Base-by-base conservation (phyloP, 2,797 vertebrate species). In the Gymnothorax reevesii region DNA sequence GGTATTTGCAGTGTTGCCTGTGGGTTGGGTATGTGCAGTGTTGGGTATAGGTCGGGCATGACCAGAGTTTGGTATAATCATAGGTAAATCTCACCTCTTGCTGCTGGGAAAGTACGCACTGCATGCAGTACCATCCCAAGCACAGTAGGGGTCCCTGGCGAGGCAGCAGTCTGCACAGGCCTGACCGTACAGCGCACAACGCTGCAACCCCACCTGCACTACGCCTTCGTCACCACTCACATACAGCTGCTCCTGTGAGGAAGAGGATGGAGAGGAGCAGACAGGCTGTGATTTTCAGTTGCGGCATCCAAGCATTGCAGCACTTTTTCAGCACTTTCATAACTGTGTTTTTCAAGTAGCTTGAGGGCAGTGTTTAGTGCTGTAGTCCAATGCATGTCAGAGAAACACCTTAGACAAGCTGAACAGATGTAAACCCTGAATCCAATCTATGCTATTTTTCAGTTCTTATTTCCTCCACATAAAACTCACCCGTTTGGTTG, bases 121-220 rank as follows among this genome's bases (percentile, higher is more conserved):
- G 82, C 97, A 97, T 90, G 90, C 89, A 88, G 88, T 91, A 4
- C 96, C 89, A 7, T 97, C 95, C 97, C 97, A 97, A 91, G 95
- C 95, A 83, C 97, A 97, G 92, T 97, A 97, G 0, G 97, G 97
- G 89, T 97, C 97, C 87, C 95, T 89, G 92, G 96, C 94, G 89
- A 97, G 91, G 92, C 95, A 96, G 93, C 97, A 97, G 71, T 93
- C 93, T 0, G 92, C 92, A 22, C 97, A 97, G 88, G 91, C 93
- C 10, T 85, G 69, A 71, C 96, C 96, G 0, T 97, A 97, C 6
- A 95, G 88, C 85, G 95, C 93, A 1, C 97, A 97, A 87, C 95
- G 95, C 89, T 96, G 95, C 22, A 97, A 91, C 6, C 93, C 91
- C 57, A 97, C 90, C 93, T 92, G 96, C 69, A 88, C 93, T 90